Base-by-base conservation (phyloP, 2,113 vertebrate genomes). In the Petrocephalus microphthalmus region DNA sequence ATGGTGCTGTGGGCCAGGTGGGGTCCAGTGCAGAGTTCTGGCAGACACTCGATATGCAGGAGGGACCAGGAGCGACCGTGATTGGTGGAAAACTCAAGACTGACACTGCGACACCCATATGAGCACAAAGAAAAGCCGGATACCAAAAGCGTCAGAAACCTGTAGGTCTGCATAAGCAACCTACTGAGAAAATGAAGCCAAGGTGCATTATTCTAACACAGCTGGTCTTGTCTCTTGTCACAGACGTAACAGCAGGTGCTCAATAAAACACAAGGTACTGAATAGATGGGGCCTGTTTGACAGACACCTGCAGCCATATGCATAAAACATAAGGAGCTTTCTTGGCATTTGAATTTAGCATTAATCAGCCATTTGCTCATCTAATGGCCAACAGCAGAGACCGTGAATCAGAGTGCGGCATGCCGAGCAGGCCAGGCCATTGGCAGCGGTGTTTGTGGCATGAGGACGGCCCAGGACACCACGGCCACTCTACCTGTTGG, bases 1-100 rank as follows among this genome's bases (percentile, higher is more conserved):
- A 98, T 71, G 2, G 98, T 98, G 95, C 98, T 98, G 92, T 99
- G 98, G n/a, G 98, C 97, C 2, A 98, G 96, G 90, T 99, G 98
- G 3, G 97, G 95, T 22, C 98, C 98, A 0, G 96, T 94, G 91
- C 98, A 99, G 5, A 97, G 94, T 90, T 99, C 98, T n/a, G 98
- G 98, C 71, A 99, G 94, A 92, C 98, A 99, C 91, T 99, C 97
- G 0, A 95, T 98, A 93, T 99, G 97, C 1, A 99, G 95, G 52
- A 99, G 95, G 2, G 97, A 97, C 98, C 98, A 99, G n/a, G 97
- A 96, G 6, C 97, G 97, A 0, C 98, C 98, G 0, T 97, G 97
- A 92, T 98, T 99, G 85, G 97, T 98, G 84, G 98, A 99, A 92
- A 99, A 99, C 92, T 99, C 98, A 92, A 99, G 92, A 91, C 93